Evolutionary conservation across 2,888 invertebrate genomes (phyloP).

Genomic region (Drosophila kokeensis): DNA sequence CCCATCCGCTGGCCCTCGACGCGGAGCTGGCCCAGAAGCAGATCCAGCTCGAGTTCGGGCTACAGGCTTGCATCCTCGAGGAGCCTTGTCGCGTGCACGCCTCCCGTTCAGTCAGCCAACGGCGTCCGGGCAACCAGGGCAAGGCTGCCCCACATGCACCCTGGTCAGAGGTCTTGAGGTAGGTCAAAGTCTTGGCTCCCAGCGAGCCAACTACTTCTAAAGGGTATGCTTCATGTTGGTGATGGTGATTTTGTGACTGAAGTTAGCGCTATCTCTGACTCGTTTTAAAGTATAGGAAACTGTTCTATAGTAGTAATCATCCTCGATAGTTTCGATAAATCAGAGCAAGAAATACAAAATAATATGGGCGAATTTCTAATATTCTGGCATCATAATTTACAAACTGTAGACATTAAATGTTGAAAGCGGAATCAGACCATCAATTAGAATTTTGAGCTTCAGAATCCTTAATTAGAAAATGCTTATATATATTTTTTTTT

Average conservation of each 20-base stretch:
- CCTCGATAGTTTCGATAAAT: background rate
- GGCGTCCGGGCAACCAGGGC: slow-evolving; percentile 40
- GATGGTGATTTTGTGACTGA: slow-evolving; percentile 3
- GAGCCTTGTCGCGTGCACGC: slow-evolving; percentile 88
- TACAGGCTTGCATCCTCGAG: slow-evolving; percentile 91
- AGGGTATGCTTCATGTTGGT: slow-evolving; percentile 1
- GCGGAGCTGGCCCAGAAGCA: slow-evolving; percentile 91
- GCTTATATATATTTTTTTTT: too few species aligned
- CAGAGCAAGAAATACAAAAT: background rate
- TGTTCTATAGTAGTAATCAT: accelerated
- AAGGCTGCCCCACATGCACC: slow-evolving; percentile 59
- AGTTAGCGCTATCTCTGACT: background rate
- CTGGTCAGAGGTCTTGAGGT: slow-evolving; percentile 90
- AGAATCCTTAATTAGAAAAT: background rate
- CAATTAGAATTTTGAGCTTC: background rate
- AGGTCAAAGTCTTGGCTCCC: slow-evolving; percentile 66
- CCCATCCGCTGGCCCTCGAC: slow-evolving; percentile 86
- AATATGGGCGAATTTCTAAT: background rate
- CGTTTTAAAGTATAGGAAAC: background rate
- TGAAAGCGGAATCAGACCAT: background rate
- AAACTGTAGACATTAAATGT: background rate
- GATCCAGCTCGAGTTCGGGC: slow-evolving; percentile 91
- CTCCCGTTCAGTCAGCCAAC: slow-evolving; percentile 78
- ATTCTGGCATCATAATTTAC: background rate
- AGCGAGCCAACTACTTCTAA: background rate